Conservation (phyloP, 2,888 invertebrate genomes). For the Eueremaeus valkanovi region DNA sequence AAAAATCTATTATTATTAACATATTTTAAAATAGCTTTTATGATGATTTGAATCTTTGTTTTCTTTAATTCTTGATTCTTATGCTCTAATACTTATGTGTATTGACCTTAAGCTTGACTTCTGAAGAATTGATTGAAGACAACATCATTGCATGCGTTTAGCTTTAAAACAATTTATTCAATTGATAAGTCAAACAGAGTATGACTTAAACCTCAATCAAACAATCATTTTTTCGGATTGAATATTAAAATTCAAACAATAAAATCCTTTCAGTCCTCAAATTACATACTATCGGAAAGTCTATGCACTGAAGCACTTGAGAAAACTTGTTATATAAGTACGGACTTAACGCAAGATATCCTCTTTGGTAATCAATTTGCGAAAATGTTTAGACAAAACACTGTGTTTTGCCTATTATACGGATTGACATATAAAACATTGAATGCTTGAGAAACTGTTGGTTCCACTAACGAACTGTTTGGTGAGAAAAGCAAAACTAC, state of each 20-base stretch:
- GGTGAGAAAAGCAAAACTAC: conserved; percentile 5
- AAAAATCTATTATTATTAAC: neutral
- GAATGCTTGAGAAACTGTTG: too few relatives aligned
- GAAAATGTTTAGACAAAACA: too few relatives aligned
- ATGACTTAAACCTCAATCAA: too few relatives aligned
- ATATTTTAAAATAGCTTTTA: neutral
- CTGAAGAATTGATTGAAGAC: too few relatives aligned
- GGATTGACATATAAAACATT: too few relatives aligned
- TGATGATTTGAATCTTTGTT: neutral
- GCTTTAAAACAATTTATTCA: neutral
- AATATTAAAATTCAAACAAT: conserved; percentile 9
- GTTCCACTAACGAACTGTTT: too few relatives aligned
- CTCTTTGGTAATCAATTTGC: too few relatives aligned
- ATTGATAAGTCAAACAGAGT: neutral
- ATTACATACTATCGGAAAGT: too few relatives aligned
- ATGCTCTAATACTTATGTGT: neutral
- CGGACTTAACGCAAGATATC: too few relatives aligned
- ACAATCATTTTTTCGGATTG: neutral
- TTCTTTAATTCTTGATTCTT: neutral
- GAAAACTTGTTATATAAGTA: too few relatives aligned
- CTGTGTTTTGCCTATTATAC: too few relatives aligned
- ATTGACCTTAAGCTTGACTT: neutral
- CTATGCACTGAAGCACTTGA: too few relatives aligned
- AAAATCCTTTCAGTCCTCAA: neutral
- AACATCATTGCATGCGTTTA: neutral